Evolutionary conservation across 2,113 vertebrate species (phyloP), one percentile per base, ranked within the genome.

Genomic region (Lepus europaeus): DNA sequence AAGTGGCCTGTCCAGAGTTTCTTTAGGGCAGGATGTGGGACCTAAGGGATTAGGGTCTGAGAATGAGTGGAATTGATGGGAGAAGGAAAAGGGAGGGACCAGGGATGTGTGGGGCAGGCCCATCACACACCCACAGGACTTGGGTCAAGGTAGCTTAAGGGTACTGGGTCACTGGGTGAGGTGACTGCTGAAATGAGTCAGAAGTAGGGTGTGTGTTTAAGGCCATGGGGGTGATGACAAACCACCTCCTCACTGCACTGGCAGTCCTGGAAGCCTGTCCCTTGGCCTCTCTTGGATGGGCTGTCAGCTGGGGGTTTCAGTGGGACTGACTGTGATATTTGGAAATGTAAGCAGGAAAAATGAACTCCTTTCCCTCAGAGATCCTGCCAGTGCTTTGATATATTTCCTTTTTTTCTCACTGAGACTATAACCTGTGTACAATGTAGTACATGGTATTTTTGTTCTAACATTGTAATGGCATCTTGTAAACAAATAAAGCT

Each of bases 51-150:
- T 1, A 0, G 76, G 69, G 9, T 11, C 27, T 56, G 9, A 56
- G 31, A 17, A 22, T 31, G 10, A 14, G 31, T 3, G 66, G 33
- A 27, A 4, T 19, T 31, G 1, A 8, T 11, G 36, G 63, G 49
- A 83, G n/a, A 39, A 25, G 63, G 14, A 19, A 45, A 12, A 14
- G 19, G n/a, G 53, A 29, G 51, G 33, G 49, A 45, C 59, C 19
- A 0, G 4, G 79, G 49, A 27, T 29, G 4, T 14, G 14, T 4
- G 81, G 39, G 70, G 36, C 20, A 36, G n/a, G 14, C 79, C 45
- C 7, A 9, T 25, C n/a, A 3, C n/a, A 29, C 25, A 4, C 29
- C 29, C 61, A 4, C 17, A 22, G 0, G n/a, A 63, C 5, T 2
- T 2, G 1, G 7, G 10, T 19, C 39, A 0, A 10, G 51, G 51